Percentiles rank a stretch among this genome's conserved stretches.
phyloP scores from a whole-genome alignment of 2,113 vertebrate genomes.

The Thalassarche chlororhynchos region DNA sequence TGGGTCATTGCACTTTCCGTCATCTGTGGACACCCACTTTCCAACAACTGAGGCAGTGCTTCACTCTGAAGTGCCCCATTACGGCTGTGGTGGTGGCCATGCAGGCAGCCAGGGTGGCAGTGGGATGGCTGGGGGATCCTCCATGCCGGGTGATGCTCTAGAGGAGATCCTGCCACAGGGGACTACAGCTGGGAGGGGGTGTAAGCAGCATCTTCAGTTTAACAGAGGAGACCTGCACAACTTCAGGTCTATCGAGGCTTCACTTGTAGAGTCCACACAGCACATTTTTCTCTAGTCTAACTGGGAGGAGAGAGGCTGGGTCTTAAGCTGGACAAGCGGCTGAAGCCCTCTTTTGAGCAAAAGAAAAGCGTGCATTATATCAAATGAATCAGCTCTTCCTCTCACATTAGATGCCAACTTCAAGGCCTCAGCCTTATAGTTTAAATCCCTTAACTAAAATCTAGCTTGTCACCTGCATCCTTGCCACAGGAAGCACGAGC shows the following conservation, averaged over 20 bases:
- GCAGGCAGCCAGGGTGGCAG: background rate
- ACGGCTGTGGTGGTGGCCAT: background rate
- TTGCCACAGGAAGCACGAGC: background rate
- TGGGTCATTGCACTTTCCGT: background rate
- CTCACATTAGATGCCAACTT: background rate
- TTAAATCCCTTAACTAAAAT: background rate
- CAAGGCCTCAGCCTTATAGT: background rate
- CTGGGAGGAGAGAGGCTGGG: background rate
- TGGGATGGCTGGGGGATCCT: background rate
- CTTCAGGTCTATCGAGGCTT: background rate
- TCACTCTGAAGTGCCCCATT: background rate
- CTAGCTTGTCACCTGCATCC: background rate
- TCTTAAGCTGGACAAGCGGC: background rate
- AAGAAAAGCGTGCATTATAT: fast-evolving
- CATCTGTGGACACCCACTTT: background rate
- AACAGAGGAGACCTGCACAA: background rate
- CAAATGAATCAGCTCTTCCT: background rate
- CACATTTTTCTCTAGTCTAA: background rate
- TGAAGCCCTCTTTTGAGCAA: background rate
- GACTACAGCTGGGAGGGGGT: background rate
- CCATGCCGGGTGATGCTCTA: background rate
- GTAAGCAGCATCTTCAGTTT: background rate
- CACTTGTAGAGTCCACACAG: background rate
- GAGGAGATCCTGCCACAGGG: background rate
- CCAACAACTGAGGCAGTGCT: background rate